Base-by-base conservation (phyloP, 2,113 vertebrate species). In the Trematomus loennbergii region DNA sequence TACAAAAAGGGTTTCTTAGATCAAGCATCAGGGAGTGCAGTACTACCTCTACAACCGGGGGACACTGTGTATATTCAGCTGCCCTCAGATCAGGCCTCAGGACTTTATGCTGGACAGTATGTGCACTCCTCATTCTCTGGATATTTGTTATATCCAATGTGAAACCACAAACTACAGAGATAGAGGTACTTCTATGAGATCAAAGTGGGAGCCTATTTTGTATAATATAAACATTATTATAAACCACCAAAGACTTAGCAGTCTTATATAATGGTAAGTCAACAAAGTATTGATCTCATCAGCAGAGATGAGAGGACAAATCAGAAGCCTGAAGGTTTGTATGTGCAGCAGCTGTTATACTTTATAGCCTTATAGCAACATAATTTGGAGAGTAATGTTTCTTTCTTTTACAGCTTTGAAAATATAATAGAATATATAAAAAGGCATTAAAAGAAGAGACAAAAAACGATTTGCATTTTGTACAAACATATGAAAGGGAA, bases 131-230 rank as follows among this genome's bases (percentile, higher is more conserved):
- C 98, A 76, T 99, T 99, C 93, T 98, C 98, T 90, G 98, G 98
- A 82, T 99, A 96, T 96, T 96, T 99, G 95, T 96, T 99, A 82
- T 99, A 99, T 96, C 97, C 97, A 33, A 97, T 99, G 96, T 99
- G 96, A 95, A 89, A 82, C 9, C 54, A 46, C 53, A 85, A 77
- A 72, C 62, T 81, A 36, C 40, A 86, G 33, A 13, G 20, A 71
- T 17, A 81, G 29, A 68, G 4, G 61, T 20, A 57, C 22, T 69
- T 76, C 33, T 65, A 36, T 65, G 36, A 72, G 25, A 80, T 59
- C 4, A 15, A 64, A 64, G 50, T 36, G 45, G 54, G 63, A 68
- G 22, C 55, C 45, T 87, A 46, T 68, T 75, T 81, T 83, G 13
- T 74, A 67, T 49, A 9, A 48, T 61, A 68, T 55, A 60, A 79